A percentile compares a stretch with the other conserved stretches of the same genome.
These are phyloP conservation scores for Mormyrus proboscirostris DNA, from an alignment of 2,797 vertebrate genomes.

Conservation along the genomic window DNA sequence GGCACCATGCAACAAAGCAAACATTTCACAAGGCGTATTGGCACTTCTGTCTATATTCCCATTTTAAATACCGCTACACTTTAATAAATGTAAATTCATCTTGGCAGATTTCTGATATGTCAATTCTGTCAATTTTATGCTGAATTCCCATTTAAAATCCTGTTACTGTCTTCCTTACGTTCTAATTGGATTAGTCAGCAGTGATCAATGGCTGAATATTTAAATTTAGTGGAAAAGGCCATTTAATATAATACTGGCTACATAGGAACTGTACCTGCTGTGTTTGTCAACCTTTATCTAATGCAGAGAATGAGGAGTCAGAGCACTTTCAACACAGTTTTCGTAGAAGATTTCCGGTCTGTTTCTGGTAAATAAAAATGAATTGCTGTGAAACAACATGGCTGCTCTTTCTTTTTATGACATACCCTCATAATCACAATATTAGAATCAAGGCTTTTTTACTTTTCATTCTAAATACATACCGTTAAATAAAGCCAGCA, in stretches of 20 bases:
- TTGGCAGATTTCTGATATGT: no score
- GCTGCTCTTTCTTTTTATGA: background rate
- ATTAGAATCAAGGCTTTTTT: background rate
- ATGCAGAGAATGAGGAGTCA: background rate
- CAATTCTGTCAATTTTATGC: no score
- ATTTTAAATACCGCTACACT: background rate
- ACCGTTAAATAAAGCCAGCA: background rate
- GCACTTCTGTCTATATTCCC: background rate
- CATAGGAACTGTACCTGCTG: background rate
- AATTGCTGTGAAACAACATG: conserved; percentile 6
- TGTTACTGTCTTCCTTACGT: background rate
- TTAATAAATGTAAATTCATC: no score
- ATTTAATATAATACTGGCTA: background rate
- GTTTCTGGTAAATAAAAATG: conserved; percentile 12
- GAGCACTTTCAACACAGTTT: background rate
- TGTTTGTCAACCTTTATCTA: background rate
- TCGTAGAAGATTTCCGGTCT: background rate
- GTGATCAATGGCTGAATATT: no score
- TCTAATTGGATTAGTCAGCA: background rate
- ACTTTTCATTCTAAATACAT: background rate
- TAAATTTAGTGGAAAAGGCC: no score
- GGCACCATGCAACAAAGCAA: background rate
- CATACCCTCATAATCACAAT: background rate
- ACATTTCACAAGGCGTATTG: background rate
- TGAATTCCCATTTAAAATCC: no score